Evolutionary conservation across 1,140 invertebrate genomes (phyloP), one percentile per base, ranked within the genome.

Genomic region (Papilio xuthus): DNA sequence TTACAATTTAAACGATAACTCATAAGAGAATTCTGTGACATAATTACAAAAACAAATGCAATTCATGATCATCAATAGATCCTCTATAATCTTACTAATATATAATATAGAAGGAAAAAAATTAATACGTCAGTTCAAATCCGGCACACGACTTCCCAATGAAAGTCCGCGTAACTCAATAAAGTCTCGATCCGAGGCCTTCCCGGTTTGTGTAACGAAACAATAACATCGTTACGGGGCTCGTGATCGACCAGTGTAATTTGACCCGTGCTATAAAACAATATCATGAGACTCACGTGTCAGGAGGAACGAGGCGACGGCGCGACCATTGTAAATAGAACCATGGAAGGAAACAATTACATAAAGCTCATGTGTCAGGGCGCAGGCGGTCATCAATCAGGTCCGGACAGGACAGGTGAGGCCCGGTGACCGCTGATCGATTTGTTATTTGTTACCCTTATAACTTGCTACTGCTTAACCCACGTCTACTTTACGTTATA

Each of bases 301-400:
- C 69, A 70, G 69, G 69, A 20, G 18, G 50, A 53, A n/a, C 28
- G 69, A 6, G 69, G 32, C 18, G 13, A n/a, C 18, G 26, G 67
- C 2, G 15, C 6, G 67, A 37, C 67, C 32, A 37, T 28, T 69
- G 8, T n/a, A 70, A 3, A 3, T 42, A 1, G 32, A 42, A 15
- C n/a, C 26, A 32, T 42, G n/a, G n/a, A 70, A 70, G 32, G n/a
- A 70, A 70, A 41, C 69, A 70, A 70, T 70, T 70, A 70, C 69
- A 20, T 41, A 18, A 42, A n/a, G 69, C 32, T 70, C 69, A 32
- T 70, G n/a, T 70, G 28, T 70, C 69, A 42, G 69, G 69, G 69
- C 28, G 69, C 32, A n/a, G 69, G 37, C 32, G 26, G 28, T 18
- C 69, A 70, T 70, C 69, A 70, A 70, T 70, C 69, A 70, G n/a